Evolutionary conservation across 1,140 invertebrate genomes (phyloP), one percentile per base, ranked within the genome.

Genomic region (Harpegnathos saltator): DNA sequence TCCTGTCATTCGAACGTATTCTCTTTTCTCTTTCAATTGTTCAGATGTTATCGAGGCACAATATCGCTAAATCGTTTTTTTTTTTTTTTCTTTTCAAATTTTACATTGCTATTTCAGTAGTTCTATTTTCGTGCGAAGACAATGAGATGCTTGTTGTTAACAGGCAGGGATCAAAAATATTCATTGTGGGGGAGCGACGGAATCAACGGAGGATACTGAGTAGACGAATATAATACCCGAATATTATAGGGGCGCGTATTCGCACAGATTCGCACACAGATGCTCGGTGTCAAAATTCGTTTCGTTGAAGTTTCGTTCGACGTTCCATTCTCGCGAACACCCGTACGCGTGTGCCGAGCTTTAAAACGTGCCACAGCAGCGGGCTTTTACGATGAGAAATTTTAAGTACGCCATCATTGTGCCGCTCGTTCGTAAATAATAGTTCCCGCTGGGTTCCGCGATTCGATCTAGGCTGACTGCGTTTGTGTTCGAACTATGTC

Each of bases 401-500:
- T 84, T 84, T 71, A 54, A 80, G 73, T 65, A 54, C 29, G 73
- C 22, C 73, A 66, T 54, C 50, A 24, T 62, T 29, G 52, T 38
- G 77, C 38, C 26, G 82, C 48, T 68, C 33, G 50, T 66, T 82
- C 83, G 26, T 84, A 84, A 84, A 84, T 84, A 84, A 84, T 50
- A 56, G 14, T 14, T 58, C 68, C 62, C 26, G 26, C 61, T 54
- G 58, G 24, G 62, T 80, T 29, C 63, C 44, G 56, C 11, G 33
- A 80, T 33, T 69, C 54, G 75, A 63, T 75, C 59, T 75, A 59
- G 65, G n/a, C 54, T n/a, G 65, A n/a, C 54, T 29, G 52, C 65
- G 52, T 71, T 80, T 80, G 65, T 69, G 65, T 69, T 17, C 52
- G n/a, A 69, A 56, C 33, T 12, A 33, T 22, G 22, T 80, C 33